Percentiles rank a stretch among this genome's conserved stretches.
These are phyloP conservation scores for Drosophila multiciliata DNA, from an alignment of 2,888 invertebrate species.

Conservation along the genomic window DNA sequence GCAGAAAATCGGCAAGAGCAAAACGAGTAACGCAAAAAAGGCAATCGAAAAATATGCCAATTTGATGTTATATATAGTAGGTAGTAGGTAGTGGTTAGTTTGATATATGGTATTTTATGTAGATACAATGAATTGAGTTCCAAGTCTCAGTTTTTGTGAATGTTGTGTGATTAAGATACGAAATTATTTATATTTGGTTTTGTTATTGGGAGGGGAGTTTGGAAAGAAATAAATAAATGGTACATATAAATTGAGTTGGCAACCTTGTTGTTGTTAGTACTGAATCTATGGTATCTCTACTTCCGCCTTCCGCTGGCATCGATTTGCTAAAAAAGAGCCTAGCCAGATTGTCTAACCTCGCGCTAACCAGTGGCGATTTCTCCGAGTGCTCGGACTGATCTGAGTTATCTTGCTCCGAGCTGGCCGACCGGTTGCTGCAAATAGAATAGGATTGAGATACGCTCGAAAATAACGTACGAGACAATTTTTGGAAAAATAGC, in stretches of 20 bases:
- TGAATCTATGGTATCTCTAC: slow-evolving; percentile 85
- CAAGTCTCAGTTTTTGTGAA: slow-evolving; percentile 15
- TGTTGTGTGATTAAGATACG: slow-evolving; percentile 23
- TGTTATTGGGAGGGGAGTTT: slow-evolving; percentile 5
- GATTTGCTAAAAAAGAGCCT: slow-evolving; percentile 90
- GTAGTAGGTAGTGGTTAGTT: neutral
- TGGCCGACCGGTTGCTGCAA: slow-evolving; percentile 87
- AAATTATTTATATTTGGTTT: slow-evolving; percentile 30
- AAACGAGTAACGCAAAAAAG: slow-evolving; percentile 29
- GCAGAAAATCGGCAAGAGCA: slow-evolving; percentile 31
- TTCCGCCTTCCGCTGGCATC: slow-evolving; percentile 85
- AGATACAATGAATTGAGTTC: slow-evolving; percentile 37
- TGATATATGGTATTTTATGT: slow-evolving; percentile 29
- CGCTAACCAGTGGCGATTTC: slow-evolving; percentile 89
- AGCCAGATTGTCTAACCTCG: slow-evolving; percentile 91
- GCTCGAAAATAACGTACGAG: slow-evolving; percentile 43
- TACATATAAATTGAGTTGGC: slow-evolving; percentile 71
- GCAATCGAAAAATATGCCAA: slow-evolving; percentile 52
- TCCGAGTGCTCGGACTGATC: slow-evolving; percentile 86
- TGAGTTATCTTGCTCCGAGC: slow-evolving; percentile 87
- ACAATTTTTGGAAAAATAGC: slow-evolving; percentile 32
- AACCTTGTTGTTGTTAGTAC: slow-evolving; percentile 85
- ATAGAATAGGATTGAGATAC: slow-evolving; percentile 59
- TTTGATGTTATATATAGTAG: slow-evolving; percentile 38
- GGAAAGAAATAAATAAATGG: slow-evolving; percentile 33